Percentiles rank a stretch among this genome's conserved stretches.
phyloP scores from a whole-genome alignment of 2,888 invertebrate genomes.

The Cloeon dipterum region DNA sequence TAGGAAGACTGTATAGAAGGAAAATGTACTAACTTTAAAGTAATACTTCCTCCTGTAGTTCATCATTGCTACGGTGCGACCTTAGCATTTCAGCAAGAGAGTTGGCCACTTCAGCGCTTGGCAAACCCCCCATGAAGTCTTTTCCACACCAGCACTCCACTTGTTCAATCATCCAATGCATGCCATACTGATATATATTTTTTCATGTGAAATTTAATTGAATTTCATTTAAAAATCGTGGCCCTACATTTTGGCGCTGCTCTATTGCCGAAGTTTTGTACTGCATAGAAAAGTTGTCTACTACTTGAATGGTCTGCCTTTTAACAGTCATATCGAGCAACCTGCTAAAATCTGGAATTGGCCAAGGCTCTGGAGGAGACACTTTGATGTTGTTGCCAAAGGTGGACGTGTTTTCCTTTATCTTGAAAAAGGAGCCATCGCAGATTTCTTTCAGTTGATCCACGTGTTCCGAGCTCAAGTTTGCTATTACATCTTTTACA shows the following conservation, averaged over 20 bases:
- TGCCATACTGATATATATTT: conserved; percentile 33
- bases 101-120: conserved; percentile 31
- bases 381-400: neutral
- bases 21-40: neutral
- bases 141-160: conserved; percentile 25
- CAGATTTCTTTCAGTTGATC: conserved; percentile 18
- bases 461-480: conserved; percentile 17
- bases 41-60: conserved; percentile 42
- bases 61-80: conserved; percentile 34
- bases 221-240: too few species aligned
- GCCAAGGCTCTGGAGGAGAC: neutral
- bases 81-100: conserved; percentile 34
- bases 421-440: neutral
- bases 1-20: conserved; percentile 4
- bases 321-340: neutral
- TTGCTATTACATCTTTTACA: conserved; percentile 8
- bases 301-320: neutral
- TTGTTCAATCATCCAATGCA: conserved; percentile 27
- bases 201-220: too few species aligned
- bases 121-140: conserved; percentile 20
- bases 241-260: neutral
- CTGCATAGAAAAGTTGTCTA: neutral
- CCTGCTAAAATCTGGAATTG: neutral
- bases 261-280: neutral
- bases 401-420: neutral